Evolutionary conservation across 2,113 vertebrate genomes (phyloP), one percentile per base, ranked within the genome.

Genomic region (Mormoops blainvillei): DNA sequence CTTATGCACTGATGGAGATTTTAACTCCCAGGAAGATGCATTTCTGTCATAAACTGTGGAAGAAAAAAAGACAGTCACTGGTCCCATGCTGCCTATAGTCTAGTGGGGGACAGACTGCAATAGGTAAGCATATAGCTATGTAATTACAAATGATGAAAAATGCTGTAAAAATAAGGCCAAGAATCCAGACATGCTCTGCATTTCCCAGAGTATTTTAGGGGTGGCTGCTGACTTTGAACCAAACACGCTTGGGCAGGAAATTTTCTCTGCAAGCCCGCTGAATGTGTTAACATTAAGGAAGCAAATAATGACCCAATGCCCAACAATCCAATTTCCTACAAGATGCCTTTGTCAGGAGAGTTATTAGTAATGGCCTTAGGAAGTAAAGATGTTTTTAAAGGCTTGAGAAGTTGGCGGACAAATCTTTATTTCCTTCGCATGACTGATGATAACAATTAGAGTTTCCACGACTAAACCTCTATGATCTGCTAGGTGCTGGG

Each of bases 371-470:
- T 20, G 50, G 26, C 10, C 2, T 71, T 71, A 26, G 54, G 38
- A 70, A 38, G 48, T 33, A 63, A 52, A 82, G 50, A 41, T 0
- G 0, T 33, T 78, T 83, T 83, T 43, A 20, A 82, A 48, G 63
- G 9, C 31, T 68, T 77, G 56, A 71, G 50, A 67, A 70, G 19
- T 15, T 45, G 28, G 48, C 68, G 36, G 31, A 11, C 14, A 31
- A 45, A 45, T 52, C 43, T 93, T 94, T 26, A 67, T 74, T 87
- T 82, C 26, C n/a, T 91, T 77, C 18, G 41, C n/a, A 1, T 7
- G 11, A 48, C 19, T 38, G 43, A 22, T 73, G 45, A 12, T 45
- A n/a, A n/a, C 81, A 18, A 38, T 31, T 48, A n/a, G 0, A 7
- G 12, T 31, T 52, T 58, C n/a, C 31, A 9, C 10, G 10, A 38